Evolutionary conservation across 2,888 invertebrate species (phyloP), one percentile per base, ranked within the genome.

Genomic region (Tetragnatha montana): DNA sequence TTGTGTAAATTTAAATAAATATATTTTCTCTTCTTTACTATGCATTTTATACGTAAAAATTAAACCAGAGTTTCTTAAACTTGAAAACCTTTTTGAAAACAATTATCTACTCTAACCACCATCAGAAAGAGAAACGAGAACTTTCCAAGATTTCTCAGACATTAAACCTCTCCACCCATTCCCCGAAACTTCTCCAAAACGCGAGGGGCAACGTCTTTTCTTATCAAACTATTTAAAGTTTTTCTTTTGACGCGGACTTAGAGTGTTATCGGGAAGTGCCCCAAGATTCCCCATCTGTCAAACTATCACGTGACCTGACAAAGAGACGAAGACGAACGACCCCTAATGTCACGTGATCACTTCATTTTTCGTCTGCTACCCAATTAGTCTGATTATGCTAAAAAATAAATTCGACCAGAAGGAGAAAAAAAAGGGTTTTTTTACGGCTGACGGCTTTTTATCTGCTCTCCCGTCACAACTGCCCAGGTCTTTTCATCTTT

Each of bases 341-440:
- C 89, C 82, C 68, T 69, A 69, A 60, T 85, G 89, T 89, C 89
- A 86, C 89, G 89, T 89, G 89, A 89, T 89, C 89, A 89, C 89
- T 89, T 85, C 89, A 89, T 89, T 89, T 89, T 85, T 89, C 89
- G 85, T 86, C 85, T 75, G 85, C 89, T 76, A 89, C 89, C 89
- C 89, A 89, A 89, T 89, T 89, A 89, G 85, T 80, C 81, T 89
- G 89, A 89, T 89, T 89, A 89, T 81, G 81, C 89, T 81, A 85
- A 85, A 89, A 89, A 89, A 89, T 89, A 89, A 89, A 85, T 73
- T 81, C 71, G n/a, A 49, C 49, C 71, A 73, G 51, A 73, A 6
- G 17, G 22, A 60, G 51, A 75, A 80, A 88, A 87, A 68, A 87
- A 75, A 70, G 35, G 80, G 68, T 70, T 84, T 78, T 81, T 81